Evolutionary conservation across 1,140 invertebrate species (phyloP).

Genomic region (Proales similis): DNA sequence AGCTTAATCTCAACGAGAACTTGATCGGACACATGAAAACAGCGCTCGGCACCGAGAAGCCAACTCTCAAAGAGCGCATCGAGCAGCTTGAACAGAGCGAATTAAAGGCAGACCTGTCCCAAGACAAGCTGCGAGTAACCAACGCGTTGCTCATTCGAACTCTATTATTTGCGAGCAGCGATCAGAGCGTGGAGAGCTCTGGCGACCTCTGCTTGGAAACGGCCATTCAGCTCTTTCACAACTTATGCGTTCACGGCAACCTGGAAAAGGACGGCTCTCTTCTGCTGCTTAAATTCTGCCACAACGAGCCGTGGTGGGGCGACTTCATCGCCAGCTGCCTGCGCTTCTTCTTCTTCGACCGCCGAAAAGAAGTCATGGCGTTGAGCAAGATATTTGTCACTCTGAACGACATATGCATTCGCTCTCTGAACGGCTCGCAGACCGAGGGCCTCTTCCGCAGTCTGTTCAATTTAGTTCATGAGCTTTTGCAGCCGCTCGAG

Average conservation of each 20-base stretch:
- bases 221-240: constrained; percentile 60
- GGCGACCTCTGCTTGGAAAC: constrained; percentile 60
- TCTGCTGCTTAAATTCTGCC: constrained; percentile 69
- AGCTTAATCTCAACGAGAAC: constrained; percentile 5
- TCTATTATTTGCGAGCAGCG: constrained; percentile 43
- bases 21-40: constrained; percentile 17
- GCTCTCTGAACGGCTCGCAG: constrained; percentile 1
- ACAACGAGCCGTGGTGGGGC: constrained; percentile 75
- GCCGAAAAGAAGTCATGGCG: constrained; percentile 65
- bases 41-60: too few relatives aligned
- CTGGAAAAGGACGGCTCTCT: constrained; percentile 64
- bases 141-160: constrained; percentile 55
- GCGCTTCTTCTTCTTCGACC: constrained; percentile 67
- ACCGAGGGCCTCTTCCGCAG: background rate
- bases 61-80: too few relatives aligned
- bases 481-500: background rate
- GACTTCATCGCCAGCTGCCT: constrained; percentile 73
- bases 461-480: constrained; percentile 16
- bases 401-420: constrained; percentile 30
- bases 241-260: constrained; percentile 60
- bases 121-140: constrained; percentile 62
- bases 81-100: constrained; percentile 69
- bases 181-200: constrained; percentile 55
- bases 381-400: constrained; percentile 20
- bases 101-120: constrained; percentile 69